Conservation (phyloP, 2,888 invertebrate species). For the Diarsia dahlii region DNA sequence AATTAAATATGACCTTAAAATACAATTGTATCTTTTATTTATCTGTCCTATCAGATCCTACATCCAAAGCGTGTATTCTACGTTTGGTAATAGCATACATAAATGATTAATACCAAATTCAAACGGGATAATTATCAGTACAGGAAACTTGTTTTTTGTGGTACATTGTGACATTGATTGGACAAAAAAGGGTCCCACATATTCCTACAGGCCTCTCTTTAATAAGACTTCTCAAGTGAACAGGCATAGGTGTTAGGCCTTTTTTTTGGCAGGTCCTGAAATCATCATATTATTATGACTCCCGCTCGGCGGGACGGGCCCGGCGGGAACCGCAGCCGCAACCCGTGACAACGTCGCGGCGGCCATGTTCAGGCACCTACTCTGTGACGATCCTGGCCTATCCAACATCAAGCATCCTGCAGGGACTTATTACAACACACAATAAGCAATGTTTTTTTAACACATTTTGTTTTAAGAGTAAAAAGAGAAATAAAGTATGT, state of each 20-base stretch:
- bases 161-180: not conserved
- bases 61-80: too few relatives aligned
- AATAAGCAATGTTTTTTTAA: too few relatives aligned
- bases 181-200: not conserved
- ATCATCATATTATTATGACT: too few relatives aligned
- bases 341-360: too few relatives aligned
- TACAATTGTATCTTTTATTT: not conserved
- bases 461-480: too few relatives aligned
- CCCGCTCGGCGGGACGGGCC: too few relatives aligned
- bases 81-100: too few relatives aligned
- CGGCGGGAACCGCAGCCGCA: too few relatives aligned
- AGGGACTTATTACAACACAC: too few relatives aligned
- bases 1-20: not conserved
- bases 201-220: not conserved
- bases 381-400: not conserved
- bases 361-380: not conserved
- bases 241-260: not conserved
- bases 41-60: too few relatives aligned
- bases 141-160: not conserved
- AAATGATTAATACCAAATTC: not conserved
- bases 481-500: too few relatives aligned
- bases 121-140: not conserved
- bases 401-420: not conserved
- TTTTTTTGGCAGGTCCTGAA: too few relatives aligned
- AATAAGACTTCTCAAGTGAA: not conserved